Conservation (phyloP, 2,888 invertebrate species). For the Leptinotarsa peninsularis region DNA sequence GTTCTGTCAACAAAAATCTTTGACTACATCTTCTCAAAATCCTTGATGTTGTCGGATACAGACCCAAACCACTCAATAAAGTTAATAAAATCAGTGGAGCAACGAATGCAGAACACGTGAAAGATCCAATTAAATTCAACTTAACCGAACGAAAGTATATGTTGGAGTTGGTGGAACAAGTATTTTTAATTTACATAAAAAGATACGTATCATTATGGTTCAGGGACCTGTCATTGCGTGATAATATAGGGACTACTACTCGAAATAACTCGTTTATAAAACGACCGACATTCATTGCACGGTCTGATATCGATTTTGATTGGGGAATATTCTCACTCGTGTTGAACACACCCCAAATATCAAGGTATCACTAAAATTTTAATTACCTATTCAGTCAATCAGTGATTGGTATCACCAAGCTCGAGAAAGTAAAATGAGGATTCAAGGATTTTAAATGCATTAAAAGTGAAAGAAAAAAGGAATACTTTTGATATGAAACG, state of each 20-base stretch:
- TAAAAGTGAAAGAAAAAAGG: too few species aligned
- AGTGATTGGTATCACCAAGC: neutral
- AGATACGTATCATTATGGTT: conserved; percentile 28
- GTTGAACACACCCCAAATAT: conserved; percentile 36
- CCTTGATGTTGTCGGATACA: neutral
- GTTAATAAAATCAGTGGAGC: conserved; percentile 3
- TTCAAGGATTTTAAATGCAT: neutral
- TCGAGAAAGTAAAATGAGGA: neutral
- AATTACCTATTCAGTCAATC: conserved; percentile 31
- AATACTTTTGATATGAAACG: too few species aligned
- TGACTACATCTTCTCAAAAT: neutral
- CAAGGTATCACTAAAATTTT: conserved; percentile 37
- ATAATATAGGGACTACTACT: conserved; percentile 20
- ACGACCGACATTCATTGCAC: conserved; percentile 15
- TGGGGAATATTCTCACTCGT: conserved; percentile 23
- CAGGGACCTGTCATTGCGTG: conserved; percentile 22
- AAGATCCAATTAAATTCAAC: conserved; percentile 18
- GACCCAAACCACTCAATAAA: neutral
- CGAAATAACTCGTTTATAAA: conserved; percentile 17
- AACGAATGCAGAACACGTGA: conserved; percentile 11
- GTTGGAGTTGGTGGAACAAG: conserved; percentile 26
- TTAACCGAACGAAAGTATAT: conserved; percentile 26
- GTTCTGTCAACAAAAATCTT: too few species aligned
- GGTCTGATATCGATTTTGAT: conserved; percentile 15
- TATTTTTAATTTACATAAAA: conserved; percentile 35